Percentiles rank a stretch among this genome's conserved stretches.
These are phyloP conservation scores for Sycophaga agraensis DNA, from an alignment of 1,140 invertebrate genomes.

Conservation along the genomic window DNA sequence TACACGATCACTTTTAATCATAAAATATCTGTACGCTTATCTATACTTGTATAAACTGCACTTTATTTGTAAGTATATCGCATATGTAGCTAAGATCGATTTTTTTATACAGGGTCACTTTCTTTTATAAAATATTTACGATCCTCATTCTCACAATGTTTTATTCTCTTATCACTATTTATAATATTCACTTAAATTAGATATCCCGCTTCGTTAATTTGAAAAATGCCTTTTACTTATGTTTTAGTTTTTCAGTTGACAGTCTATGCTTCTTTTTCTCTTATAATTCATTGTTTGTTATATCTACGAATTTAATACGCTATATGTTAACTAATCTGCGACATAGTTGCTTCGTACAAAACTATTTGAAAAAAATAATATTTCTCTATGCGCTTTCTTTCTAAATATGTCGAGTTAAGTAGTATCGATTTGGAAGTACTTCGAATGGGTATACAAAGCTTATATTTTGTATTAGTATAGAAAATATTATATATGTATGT, in stretches of 20 bases:
- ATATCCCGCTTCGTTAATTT: not conserved
- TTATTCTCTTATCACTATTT: slow-evolving; percentile 24
- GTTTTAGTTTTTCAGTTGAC: not conserved
- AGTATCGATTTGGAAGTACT: slow-evolving; percentile 16
- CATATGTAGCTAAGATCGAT: slow-evolving; percentile 6
- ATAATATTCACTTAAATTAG: slow-evolving; percentile 8
- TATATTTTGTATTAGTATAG: slow-evolving; percentile 7
- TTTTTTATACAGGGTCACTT: slow-evolving; percentile 15
- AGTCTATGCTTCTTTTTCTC: slow-evolving; percentile 3
- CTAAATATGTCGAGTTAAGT: slow-evolving; percentile 1
- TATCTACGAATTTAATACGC: not conserved
- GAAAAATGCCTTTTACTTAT: not conserved
- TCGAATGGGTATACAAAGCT: slow-evolving; percentile 3
- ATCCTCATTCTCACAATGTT: slow-evolving; percentile 32
- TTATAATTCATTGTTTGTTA: not conserved
- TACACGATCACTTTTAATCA: slow-evolving; percentile 51
- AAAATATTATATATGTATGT: not conserved
- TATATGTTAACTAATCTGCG: not conserved
- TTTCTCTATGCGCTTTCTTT: slow-evolving; percentile 10
- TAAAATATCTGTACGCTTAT: slow-evolving; percentile 49
- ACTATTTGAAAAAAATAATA: slow-evolving; percentile 14
- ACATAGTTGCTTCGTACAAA: not conserved
- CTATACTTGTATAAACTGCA: slow-evolving; percentile 19
- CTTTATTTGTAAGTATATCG: slow-evolving; percentile 15
- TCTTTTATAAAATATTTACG: not conserved